Evolutionary conservation across 2,113 vertebrate genomes (phyloP), one percentile per base, ranked within the genome.

Genomic region (Aegypius monachus): DNA sequence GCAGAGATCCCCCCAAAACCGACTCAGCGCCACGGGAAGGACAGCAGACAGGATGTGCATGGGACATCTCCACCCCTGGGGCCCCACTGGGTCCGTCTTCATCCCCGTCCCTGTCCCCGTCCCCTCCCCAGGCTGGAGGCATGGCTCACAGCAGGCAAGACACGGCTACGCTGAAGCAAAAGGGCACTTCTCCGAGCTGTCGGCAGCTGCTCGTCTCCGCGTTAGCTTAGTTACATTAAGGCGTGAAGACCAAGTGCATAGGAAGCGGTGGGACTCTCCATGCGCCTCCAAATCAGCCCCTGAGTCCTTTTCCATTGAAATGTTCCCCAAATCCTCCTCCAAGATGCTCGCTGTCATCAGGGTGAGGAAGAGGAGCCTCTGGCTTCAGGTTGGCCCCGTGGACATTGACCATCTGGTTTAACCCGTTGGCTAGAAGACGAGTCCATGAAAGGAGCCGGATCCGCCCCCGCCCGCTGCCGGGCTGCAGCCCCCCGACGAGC

Each of bases 391-490:
- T 66, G 70, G 38, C 59, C 58, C 45, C 2, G 1, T 36, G 31
- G 93, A 40, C 38, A 20, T 27, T 38, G 42, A 11, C 16, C 38
- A 10, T 32, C n/a, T 32, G 67, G 34, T 47, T 83, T 26, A 70
- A 63, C 10, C 13, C 3, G 0, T 17, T 70, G n/a, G 10, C 89
- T 97, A 98, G 95, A 98, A 98, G 94, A 98, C 98, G 0, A 98
- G 97, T 91, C 98, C 98, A 4, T 98, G 98, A 73, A 98, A 98
- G 61, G 98, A 98, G 10, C 98, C 93, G 0, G 97, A 97, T 36
- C 97, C 97, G 0, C 93, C 96, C n/a, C 98, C 98, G 0, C 97
- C 98, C 0, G 97, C 95, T 0, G 98, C 97, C 0, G 98, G 97
- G 43, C 95, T 98, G 93, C 98, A 98, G 78, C 98, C 98, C 29